Base-by-base conservation (phyloP, 2,797 vertebrate genomes). In the Ceryle rudis region DNA sequence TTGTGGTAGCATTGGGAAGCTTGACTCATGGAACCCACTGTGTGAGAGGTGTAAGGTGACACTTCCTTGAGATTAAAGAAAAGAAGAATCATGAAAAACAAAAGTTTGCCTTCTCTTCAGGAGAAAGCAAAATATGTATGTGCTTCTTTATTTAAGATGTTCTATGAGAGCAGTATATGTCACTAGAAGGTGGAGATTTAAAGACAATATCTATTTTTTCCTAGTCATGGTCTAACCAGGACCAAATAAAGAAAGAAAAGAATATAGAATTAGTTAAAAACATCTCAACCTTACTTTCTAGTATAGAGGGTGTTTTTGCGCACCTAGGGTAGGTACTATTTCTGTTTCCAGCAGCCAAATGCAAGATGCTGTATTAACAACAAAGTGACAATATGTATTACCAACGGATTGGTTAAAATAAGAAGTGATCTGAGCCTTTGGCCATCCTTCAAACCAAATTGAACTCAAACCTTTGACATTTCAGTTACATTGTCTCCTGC, bases 391-490 rank as follows among this genome's bases (percentile, higher is more conserved):
- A 61, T 11, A 23, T 74, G 7, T 54, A 29, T 96, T 96, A 95
- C 0, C 0, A 89, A 73, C 81, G 60, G 42, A 71, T 95, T 73
- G 39, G 60, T 67, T 85, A 79, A 93, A 97, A 97, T 65, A 74
- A 93, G 88, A 96, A 96, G 80, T 89, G 95, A 96, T 94, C 57
- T 74, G 90, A 93, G 95, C 96, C 96, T 96, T 96, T 86, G 83
- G 94, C 91, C 90, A 92, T 95, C 95, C 96, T 96, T 96, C 96
- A 95, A 91, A 96, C 87, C 42, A 92, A 92, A 93, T 39, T 93
- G 93, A 95, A 90, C 89, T 96, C 94, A 96, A 95, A 97, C 93
- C 94, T 96, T 94, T 96, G 96, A 95, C 95, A 97, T 97, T 96
- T 96, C 73, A 82, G 89, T 86, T 71, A 11, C 94, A 74, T 86